Percentiles rank a stretch among this genome's conserved stretches.
These are phyloP conservation scores for Lathamus discolor DNA, from an alignment of 2,113 vertebrate genomes.

Conservation along the genomic window DNA sequence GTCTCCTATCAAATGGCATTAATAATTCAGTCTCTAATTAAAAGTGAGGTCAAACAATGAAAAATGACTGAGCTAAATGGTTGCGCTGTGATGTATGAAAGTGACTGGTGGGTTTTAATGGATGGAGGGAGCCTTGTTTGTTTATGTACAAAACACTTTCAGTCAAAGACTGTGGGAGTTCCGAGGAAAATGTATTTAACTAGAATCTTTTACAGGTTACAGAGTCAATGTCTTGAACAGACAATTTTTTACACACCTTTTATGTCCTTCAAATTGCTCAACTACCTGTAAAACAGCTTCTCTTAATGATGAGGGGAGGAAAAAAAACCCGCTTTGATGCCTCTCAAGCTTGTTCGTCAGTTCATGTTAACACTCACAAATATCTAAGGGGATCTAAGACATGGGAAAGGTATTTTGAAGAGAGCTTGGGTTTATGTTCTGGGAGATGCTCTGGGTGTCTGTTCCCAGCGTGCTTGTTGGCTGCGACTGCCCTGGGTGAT, in stretches of 20 bases:
- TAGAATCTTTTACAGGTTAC: slow-evolving; percentile 65
- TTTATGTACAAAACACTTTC: slow-evolving; percentile 25
- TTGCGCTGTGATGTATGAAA: slow-evolving; percentile 67
- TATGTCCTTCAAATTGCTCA: slow-evolving; percentile 32
- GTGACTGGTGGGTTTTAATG: slow-evolving; percentile 65
- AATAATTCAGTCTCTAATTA: slow-evolving; percentile 90
- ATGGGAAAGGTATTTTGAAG: neutral
- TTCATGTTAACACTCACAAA: slow-evolving; percentile 12
- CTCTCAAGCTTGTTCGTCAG: neutral
- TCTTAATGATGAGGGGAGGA: neutral
- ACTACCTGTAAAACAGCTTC: slow-evolving; percentile 27
- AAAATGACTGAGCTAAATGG: slow-evolving; percentile 76
- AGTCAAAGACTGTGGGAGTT: slow-evolving; percentile 25
- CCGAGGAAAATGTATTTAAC: slow-evolving; percentile 61
- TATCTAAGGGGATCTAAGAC: slow-evolving; percentile 11
- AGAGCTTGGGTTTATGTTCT: neutral
- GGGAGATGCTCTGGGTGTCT: neutral
- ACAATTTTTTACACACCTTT: slow-evolving; percentile 45
- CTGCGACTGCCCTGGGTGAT: neutral
- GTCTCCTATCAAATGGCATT: slow-evolving; percentile 79
- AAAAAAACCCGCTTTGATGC: neutral
- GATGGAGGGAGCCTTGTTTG: slow-evolving; percentile 40
- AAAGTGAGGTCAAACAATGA: slow-evolving; percentile 88
- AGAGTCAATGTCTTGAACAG: slow-evolving; percentile 32
- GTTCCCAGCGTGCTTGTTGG: neutral